Conservation (phyloP, 2,113 vertebrate genomes). For the Micronycteris hirsuta region DNA sequence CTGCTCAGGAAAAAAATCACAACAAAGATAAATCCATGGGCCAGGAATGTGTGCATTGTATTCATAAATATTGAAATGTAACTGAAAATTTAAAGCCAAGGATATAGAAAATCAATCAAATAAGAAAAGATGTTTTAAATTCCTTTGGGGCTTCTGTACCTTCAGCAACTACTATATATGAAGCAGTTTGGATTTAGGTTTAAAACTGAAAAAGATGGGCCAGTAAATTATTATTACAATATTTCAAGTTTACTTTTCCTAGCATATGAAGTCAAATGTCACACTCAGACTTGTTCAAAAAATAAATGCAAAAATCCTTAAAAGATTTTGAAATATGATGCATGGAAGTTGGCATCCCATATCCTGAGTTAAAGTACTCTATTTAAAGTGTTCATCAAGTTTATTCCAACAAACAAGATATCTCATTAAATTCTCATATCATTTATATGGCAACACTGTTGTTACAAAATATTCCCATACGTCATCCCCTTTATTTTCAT, state of each 20-base stretch:
- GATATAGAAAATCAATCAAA: conserved; percentile 1
- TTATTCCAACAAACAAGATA: background rate
- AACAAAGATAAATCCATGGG: background rate
- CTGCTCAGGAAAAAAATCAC: background rate
- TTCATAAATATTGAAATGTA: conserved; percentile 38
- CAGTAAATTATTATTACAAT: background rate
- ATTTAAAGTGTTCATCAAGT: background rate
- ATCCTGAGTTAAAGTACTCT: background rate
- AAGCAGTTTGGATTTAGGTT: background rate
- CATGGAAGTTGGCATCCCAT: background rate
- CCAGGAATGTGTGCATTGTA: background rate
- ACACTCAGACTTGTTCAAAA: background rate
- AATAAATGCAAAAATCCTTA: background rate
- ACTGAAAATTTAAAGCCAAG: conserved; percentile 28
- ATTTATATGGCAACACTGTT: background rate
- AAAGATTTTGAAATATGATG: background rate
- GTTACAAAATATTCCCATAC: background rate
- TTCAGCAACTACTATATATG: background rate
- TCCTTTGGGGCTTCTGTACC: background rate
- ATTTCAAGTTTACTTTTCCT: background rate
- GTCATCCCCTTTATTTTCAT: background rate
- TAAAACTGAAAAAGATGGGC: background rate
- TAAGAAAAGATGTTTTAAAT: background rate
- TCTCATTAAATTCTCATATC: background rate
- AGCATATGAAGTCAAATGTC: conserved; percentile 3